These are phyloP conservation scores for Phasianus colchicus DNA, from an alignment of 2,113 vertebrate species.

Conservation along the genomic window DNA sequence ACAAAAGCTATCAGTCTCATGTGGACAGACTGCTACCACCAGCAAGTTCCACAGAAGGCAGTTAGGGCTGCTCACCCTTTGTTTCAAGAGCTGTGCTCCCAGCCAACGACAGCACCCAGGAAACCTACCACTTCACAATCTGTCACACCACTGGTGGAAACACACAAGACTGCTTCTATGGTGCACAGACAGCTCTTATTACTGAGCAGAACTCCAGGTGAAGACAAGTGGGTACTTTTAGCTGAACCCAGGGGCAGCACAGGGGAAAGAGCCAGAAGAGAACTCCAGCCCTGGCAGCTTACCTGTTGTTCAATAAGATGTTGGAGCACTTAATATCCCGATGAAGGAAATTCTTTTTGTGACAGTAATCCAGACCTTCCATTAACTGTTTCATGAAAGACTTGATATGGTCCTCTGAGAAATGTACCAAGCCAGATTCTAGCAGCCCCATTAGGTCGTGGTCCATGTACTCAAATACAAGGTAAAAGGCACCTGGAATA, in stretches of 20 bases:
- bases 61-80: not conserved
- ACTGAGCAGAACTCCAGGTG: not conserved
- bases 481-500: slow-evolving; percentile 91
- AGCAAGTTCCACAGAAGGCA: not conserved
- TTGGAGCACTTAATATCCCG: slow-evolving; percentile 99
- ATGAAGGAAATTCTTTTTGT: slow-evolving; percentile 98
- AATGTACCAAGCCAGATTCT: slow-evolving; percentile 97
- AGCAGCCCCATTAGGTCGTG: slow-evolving; percentile 98
- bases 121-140: not conserved
- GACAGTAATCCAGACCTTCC: slow-evolving; percentile 98
- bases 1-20: rapidly evolving
- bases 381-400: slow-evolving; percentile 99
- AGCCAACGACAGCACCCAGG: not conserved
- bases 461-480: slow-evolving; percentile 99
- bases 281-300: not conserved
- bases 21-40: too few species aligned
- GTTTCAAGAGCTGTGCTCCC: not conserved
- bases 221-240: rapidly evolving
- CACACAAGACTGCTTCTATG: rapidly evolving
- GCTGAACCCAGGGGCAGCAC: not conserved
- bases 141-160: not conserved
- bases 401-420: slow-evolving; percentile 96
- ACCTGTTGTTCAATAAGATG: slow-evolving; percentile 98
- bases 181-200: not conserved
- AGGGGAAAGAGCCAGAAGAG: not conserved